phyloP scores from a whole-genome alignment of 2,888 invertebrate species.

The Prosapia bicincta region DNA sequence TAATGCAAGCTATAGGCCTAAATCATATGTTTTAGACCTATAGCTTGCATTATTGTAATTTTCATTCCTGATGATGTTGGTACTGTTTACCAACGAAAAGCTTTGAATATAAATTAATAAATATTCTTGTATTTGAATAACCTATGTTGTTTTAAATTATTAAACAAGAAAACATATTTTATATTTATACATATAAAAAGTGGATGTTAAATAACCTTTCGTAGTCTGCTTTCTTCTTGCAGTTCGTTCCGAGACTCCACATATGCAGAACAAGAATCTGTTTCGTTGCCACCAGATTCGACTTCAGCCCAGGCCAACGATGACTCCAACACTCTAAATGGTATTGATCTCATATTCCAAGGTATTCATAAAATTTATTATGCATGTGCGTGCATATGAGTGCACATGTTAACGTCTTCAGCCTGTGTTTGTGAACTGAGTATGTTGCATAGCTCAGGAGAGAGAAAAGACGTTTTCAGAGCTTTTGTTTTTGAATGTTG shows the following conservation, averaged over 20 bases:
- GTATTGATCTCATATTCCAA: conserved; percentile 53
- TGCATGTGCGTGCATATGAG: not conserved
- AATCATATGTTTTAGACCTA: no score
- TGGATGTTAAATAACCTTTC: conserved; percentile 41
- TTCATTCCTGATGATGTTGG: no score
- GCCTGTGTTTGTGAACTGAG: conserved; percentile 34
- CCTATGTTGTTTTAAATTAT: no score
- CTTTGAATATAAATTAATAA: no score
- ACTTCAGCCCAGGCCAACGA: conserved; percentile 29
- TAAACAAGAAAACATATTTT: no score
- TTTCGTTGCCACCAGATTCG: conserved; percentile 37
- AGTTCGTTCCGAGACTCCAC: conserved; percentile 84
- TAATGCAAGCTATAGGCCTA: no score
- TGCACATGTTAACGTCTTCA: conserved; percentile 32
- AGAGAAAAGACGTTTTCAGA: not conserved
- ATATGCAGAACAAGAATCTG: conserved; percentile 62
- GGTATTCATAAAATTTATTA: conserved; percentile 44
- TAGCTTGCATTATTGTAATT: no score
- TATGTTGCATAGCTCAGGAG: conserved; percentile 11
- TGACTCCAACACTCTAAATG: conserved; percentile 40
- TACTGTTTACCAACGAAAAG: no score
- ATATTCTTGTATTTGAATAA: no score
- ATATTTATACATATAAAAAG: no score
- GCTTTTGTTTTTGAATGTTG: not conserved
- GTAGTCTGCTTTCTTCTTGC: conserved; percentile 74